A percentile compares a stretch with the other conserved stretches of the same genome.
Conservation (phyloP, 2,113 vertebrate species). For the Rhinolophus ferrumequinum region DNA sequence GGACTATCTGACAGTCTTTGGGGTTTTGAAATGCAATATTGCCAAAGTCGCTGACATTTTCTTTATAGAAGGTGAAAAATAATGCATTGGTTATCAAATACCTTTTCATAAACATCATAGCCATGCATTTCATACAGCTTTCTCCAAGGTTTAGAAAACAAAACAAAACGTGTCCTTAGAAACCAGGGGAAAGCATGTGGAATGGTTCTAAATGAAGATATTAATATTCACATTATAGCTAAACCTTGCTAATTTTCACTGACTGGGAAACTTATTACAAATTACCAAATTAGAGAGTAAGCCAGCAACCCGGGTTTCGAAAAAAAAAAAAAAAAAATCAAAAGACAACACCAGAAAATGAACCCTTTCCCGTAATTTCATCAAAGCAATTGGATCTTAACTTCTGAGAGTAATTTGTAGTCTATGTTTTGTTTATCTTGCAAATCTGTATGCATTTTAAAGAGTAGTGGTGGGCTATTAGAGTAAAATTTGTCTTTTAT, state of each 20-base stretch:
- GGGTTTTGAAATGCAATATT: conserved; percentile 63
- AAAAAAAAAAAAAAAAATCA: neutral
- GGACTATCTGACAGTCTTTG: conserved; percentile 24
- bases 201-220: conserved; percentile 75
- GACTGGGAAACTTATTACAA: conserved; percentile 77
- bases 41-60: conserved; percentile 61
- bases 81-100: conserved; percentile 59
- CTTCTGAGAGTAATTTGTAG: conserved; percentile 56
- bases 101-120: conserved; percentile 63
- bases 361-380: conserved; percentile 66
- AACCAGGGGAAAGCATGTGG: conserved; percentile 40
- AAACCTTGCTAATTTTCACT: conserved; percentile 78
- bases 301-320: conserved; percentile 69
- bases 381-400: conserved; percentile 75
- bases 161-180: conserved; percentile 48
- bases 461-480: conserved; percentile 18
- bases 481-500: conserved; percentile 26
- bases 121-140: conserved; percentile 24
- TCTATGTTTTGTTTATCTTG: conserved; percentile 64
- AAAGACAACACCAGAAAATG: conserved; percentile 60
- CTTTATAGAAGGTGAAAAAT: conserved; percentile 54
- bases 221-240: conserved; percentile 79
- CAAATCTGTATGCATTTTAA: conserved; percentile 49
- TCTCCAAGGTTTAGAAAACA: conserved; percentile 45
- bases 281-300: conserved; percentile 78